These are phyloP conservation scores for Pleuronectes platessa DNA, from an alignment of 2,113 vertebrate genomes.

Conservation along the genomic window DNA sequence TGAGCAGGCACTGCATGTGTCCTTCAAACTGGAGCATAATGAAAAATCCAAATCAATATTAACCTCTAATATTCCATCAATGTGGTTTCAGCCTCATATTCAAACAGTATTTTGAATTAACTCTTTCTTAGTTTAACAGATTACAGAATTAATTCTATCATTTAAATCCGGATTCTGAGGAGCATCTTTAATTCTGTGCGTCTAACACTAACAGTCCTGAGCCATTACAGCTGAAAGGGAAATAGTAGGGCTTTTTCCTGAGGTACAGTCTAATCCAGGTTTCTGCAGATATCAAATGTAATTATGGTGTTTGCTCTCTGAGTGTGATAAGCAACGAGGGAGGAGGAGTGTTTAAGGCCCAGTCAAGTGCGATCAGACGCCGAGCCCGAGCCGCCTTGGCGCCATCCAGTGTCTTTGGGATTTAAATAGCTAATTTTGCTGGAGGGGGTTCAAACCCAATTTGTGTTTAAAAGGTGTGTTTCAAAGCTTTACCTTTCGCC, in stretches of 20 bases:
- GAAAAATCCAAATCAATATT: constrained; percentile 9
- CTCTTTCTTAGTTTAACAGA: constrained; percentile 43
- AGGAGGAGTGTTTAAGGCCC: constrained; percentile 24
- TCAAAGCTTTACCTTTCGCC: constrained; percentile 19
- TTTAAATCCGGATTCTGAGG: constrained; percentile 26
- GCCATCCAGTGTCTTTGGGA: constrained; percentile 17
- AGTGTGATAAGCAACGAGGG: constrained; percentile 46
- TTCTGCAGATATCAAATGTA: constrained; percentile 57
- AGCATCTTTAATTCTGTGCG: constrained; percentile 26
- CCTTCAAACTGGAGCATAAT: background rate
- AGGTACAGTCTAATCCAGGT: constrained; percentile 17
- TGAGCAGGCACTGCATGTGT: background rate
- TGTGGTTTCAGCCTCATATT: constrained; percentile 9
- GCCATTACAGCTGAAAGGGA: constrained; percentile 43
- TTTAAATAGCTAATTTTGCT: constrained; percentile 46
- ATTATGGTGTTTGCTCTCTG: constrained; percentile 53
- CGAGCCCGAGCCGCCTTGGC: constrained; percentile 14
- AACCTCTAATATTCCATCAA: constrained; percentile 3
- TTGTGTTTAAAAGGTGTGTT: constrained; percentile 22
- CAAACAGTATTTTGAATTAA: constrained; percentile 18
- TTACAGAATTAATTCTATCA: constrained; percentile 17
- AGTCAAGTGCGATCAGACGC: constrained; percentile 25
- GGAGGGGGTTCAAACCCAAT: constrained; percentile 13
- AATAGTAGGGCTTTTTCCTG: constrained; percentile 33
- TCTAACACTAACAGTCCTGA: constrained; percentile 8